Base-by-base conservation (phyloP, 92 coral and sea anemone species). In the Zoanthus sansibaricus region DNA sequence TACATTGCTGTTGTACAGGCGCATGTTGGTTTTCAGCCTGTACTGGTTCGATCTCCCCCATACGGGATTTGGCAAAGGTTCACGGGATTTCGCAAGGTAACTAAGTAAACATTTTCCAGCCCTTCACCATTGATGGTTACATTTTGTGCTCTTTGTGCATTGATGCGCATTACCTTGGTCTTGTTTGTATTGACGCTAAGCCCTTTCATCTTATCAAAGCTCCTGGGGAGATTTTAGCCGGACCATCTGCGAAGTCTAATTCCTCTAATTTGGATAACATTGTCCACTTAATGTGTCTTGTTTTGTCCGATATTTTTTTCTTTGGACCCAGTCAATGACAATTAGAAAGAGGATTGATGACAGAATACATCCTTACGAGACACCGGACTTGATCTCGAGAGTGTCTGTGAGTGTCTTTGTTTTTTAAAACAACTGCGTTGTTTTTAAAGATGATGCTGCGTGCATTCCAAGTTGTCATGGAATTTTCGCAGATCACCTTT, bases 321-420 rank as follows among this genome's bases (percentile, higher is more conserved):
- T 62, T 62, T 62, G 21, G 69, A 62, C 69, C 69, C 21, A 62
- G 69, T 62, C 69, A 62, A 62, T 62, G 21, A 62, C 69, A 62
- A 67, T 67, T 44, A 67, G 72, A 67, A 67, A 67, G 42, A 20
- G 72, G 72, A 18, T 67, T 67, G 72, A 15, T 67, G 72, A 67
- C 21, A 67, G 37, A 30, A 67, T 67, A 21, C 72, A 67, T 67
- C 72, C 33, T 67, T 21, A 6, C 42, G 32, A 20, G 30, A n/a
- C 71, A 18, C 71, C 33, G 71, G 71, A 66, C 71, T 66, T 66
- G 71, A 18, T 25, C 33, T 66, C 71, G 25, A 25, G 25, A 25
- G 25, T 25, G 25, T 25, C 25, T 25, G 25, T 25, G 25, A 25
- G 25, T 25, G 25, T 25, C 25, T 25, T 25, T 25, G 25, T 25